phyloP scores from a whole-genome alignment of 2,113 vertebrate species.

The Lampris incognitus region DNA sequence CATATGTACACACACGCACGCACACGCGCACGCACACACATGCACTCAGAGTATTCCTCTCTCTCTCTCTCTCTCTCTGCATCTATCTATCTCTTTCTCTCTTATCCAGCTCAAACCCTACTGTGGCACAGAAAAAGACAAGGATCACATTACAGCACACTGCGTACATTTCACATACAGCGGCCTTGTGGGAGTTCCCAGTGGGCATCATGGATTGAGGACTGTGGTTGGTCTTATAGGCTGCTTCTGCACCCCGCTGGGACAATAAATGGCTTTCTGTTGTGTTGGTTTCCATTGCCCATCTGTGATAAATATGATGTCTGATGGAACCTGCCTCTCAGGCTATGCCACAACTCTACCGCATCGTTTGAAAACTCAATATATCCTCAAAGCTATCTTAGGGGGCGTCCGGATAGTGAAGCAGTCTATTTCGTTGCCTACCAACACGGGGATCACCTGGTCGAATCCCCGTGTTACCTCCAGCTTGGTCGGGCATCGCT shows the following conservation, averaged over 20 bases:
- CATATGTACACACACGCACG: not conserved
- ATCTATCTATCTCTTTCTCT: constrained; percentile 20
- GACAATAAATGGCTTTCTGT: constrained; percentile 14
- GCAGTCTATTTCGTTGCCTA: too few relatives aligned
- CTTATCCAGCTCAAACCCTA: too few relatives aligned
- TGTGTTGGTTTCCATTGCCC: constrained; percentile 20
- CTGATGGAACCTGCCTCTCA: constrained; percentile 45
- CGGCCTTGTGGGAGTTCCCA: constrained; percentile 27
- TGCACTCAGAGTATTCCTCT: not conserved
- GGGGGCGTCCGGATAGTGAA: too few relatives aligned
- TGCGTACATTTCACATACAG: constrained; percentile 13
- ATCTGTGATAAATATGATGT: constrained; percentile 46
- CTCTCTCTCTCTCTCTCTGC: constrained; percentile 2
- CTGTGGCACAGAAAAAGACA: constrained; percentile 42
- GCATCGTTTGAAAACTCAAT: not conserved
- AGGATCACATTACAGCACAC: constrained; percentile 43
- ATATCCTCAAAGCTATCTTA: constrained; percentile 30
- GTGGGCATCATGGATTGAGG: not conserved
- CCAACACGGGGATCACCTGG: too few relatives aligned
- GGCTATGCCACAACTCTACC: constrained; percentile 18
- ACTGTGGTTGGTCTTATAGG: constrained; percentile 1
- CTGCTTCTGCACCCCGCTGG: not conserved
- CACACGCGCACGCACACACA: not conserved
- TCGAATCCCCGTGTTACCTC: too few relatives aligned
- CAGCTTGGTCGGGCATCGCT: too few relatives aligned